These are phyloP conservation scores for Sciurus niger DNA, from an alignment of 2,113 vertebrate genomes.

Conservation along the genomic window DNA sequence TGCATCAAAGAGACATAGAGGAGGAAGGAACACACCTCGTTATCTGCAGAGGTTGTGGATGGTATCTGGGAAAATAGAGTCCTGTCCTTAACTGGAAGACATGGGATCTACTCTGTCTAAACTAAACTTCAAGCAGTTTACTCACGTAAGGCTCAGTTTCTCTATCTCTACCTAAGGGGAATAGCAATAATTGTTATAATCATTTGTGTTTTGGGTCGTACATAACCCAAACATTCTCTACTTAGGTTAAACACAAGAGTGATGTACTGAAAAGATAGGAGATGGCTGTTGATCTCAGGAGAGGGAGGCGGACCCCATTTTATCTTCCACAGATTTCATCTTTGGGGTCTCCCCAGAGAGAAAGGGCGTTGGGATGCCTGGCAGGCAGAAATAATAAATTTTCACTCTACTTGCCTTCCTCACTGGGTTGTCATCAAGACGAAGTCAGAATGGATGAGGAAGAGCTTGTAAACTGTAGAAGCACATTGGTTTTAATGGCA, in stretches of 20 bases:
- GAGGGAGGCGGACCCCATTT: background rate
- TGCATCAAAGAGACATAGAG: background rate
- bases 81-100: background rate
- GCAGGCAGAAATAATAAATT: background rate
- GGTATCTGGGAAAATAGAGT: background rate
- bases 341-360: background rate
- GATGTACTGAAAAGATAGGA: background rate
- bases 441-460: background rate
- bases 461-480: background rate
- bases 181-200: background rate
- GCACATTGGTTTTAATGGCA: background rate
- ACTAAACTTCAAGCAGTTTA: background rate
- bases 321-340: background rate
- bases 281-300: background rate
- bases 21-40: background rate
- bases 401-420: background rate
- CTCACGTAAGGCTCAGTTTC: background rate
- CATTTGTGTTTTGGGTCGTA: background rate
- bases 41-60: background rate
- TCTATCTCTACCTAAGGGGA: background rate
- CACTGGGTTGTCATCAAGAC: background rate
- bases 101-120: background rate
- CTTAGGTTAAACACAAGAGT: background rate
- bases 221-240: background rate
- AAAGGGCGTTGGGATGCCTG: background rate